Base-by-base conservation (phyloP, 2,113 vertebrate genomes). In the Brevimyrus niger region DNA sequence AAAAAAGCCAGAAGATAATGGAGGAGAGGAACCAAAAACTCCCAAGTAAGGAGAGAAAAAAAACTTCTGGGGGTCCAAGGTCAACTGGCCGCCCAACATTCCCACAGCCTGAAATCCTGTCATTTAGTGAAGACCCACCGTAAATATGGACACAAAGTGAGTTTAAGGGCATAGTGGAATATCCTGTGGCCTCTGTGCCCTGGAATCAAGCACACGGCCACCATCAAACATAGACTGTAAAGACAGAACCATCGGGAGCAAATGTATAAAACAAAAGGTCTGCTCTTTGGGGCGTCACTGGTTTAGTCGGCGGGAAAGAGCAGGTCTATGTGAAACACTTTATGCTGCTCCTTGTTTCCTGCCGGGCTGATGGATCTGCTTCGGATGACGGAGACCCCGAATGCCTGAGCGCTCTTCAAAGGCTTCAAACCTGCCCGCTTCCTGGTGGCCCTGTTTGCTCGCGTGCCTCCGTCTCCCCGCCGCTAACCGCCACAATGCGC, bases 301-400 rank as follows among this genome's bases (percentile, higher is more conserved):
- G 53, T 44, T 11, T 53, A 38, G 31, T 48, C 19, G 15, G 19
- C 38, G n/a, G 27, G 23, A 35, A 86, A 7, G 23, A 35, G 48
- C 6, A 53, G 3, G 47, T 35, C 9, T 6, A 17, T 53, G 48
- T 86, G 27, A 86, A 35, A 1, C 13, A 13, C 13, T 38, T 19
- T 44, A 94, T 92, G 23, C 4, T 85, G 46, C 51, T 17, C 47
- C 13, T 7, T 35, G 48, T 31, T 51, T 35, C 85, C 48, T 86
- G 23, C 85, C 17, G 15, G 15, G 6, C 46, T 19, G 48, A 51
- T 17, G 27, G 85, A 51, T 86, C 10, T 19, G 85, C 46, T n/a
- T 84, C 15, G 23, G 35, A 83, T 21, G 80, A 23, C 11, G 80
- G 38, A 42, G 42, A 1, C 9, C 8, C 31, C 9, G 76, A 44